phyloP scores from a whole-genome alignment of 2,797 vertebrate genomes.

The Columba guinea region DNA sequence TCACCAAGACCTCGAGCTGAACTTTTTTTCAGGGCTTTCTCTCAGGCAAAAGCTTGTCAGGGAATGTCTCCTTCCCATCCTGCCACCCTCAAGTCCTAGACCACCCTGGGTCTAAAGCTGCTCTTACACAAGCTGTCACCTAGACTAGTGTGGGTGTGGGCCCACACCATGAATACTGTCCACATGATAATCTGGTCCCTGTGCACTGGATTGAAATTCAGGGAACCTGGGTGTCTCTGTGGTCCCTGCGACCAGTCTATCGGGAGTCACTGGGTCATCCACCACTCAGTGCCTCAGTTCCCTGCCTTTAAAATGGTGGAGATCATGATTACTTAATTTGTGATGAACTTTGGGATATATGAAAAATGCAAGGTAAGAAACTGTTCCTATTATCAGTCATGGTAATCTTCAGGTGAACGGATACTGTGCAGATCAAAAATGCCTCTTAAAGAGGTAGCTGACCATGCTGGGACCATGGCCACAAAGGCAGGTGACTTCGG shows the following conservation, averaged over 20 bases:
- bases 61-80: neutral
- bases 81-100: neutral
- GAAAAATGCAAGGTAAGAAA: neutral
- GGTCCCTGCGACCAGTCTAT: neutral
- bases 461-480: neutral
- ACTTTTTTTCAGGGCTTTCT: conserved; percentile 22
- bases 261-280: neutral
- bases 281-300: neutral
- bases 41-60: conserved; percentile 8
- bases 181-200: neutral
- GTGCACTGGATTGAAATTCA: neutral
- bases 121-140: neutral
- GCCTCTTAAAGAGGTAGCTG: neutral
- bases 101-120: conserved; percentile 9
- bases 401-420: neutral
- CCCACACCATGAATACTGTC: neutral
- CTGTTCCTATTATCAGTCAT: neutral
- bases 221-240: neutral
- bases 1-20: conserved; percentile 4
- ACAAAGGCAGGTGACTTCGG: neutral
- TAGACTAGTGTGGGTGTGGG: neutral
- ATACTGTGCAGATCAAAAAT: neutral
- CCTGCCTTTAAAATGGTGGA: neutral
- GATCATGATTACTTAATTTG: neutral
- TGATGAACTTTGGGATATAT: neutral